A percentile compares a stretch with the other conserved stretches of the same genome.
phyloP scores from a whole-genome alignment of 1,140 invertebrate species.

The Telenomus remus region DNA sequence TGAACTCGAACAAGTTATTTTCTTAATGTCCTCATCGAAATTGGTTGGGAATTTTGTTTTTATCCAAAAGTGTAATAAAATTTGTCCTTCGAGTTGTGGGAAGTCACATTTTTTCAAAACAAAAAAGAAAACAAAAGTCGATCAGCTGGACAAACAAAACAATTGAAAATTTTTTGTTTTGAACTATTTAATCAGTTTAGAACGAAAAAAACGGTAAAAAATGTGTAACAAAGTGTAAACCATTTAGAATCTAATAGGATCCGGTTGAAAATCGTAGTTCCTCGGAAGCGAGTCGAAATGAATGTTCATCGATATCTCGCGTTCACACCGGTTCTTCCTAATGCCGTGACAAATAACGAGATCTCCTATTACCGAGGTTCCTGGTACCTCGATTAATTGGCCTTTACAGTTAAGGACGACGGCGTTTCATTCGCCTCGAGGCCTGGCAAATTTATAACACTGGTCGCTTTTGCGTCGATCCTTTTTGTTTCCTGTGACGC shows the following conservation, averaged over 20 bases:
- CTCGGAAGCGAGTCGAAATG: constrained; percentile 55
- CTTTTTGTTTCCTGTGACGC: constrained; percentile 17
- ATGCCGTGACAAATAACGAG: constrained; percentile 63
- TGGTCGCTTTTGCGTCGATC: constrained; percentile 29
- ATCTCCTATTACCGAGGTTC: constrained; percentile 64
- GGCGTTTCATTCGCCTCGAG: constrained; percentile 58
- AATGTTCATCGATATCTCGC: constrained; percentile 53
- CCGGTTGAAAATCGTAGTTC: constrained; percentile 44
- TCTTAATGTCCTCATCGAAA: constrained; percentile 11
- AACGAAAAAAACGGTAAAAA: too few relatives aligned
- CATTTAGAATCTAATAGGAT: constrained; percentile 17
- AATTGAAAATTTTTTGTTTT: too few relatives aligned
- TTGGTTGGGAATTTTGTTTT: constrained; percentile 21
- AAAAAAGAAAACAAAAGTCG: too few relatives aligned
- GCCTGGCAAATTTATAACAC: constrained; percentile 64
- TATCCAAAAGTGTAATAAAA: constrained; percentile 27
- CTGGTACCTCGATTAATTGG: constrained; percentile 67
- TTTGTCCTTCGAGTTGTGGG: neutral
- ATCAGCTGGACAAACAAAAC: too few relatives aligned
- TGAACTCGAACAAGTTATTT: constrained; percentile 22
- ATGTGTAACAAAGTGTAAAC: neutral
- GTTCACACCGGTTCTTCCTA: constrained; percentile 58
- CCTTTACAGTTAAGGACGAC: constrained; percentile 64
- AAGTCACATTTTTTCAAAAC: too few relatives aligned
- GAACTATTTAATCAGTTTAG: too few relatives aligned